Base-by-base conservation (phyloP, 2,113 vertebrate species). In the Phylloscopus whistleri region DNA sequence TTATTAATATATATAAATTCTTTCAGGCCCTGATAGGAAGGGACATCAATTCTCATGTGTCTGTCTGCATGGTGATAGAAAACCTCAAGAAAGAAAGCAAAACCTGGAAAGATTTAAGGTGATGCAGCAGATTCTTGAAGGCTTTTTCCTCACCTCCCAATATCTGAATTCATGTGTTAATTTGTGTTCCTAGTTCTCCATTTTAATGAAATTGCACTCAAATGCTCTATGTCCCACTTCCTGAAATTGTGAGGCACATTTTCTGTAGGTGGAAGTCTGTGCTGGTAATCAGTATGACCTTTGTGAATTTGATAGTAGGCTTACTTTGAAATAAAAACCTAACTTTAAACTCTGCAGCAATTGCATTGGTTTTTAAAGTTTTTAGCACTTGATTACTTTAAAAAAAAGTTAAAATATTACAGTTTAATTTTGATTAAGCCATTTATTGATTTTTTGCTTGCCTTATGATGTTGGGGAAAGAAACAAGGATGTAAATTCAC, bases 71-170 rank as follows among this genome's bases (percentile, higher is more conserved):
- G 99, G 99, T 35, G 99, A 99, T 96, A 97, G 99, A 82, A 99
- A 99, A 92, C 99, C 99, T 87, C 98, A 99, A 22, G 99, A 99
- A 96, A 97, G 99, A 91, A 99, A 99, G 93, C 98, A 98, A 87
- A 99, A 99, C 96, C 96, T 99, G 98, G 99, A 99, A 62, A 98
- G 98, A 79, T 99, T 99, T 96, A 99, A 99, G 99, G 99, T 99
- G 95, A 89, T 49, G 23, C 7, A 63, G 9, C 30, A 75, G 52
- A 58, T 59, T 70, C 2, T 77, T 73, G 22, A 52, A 68, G 7
- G 20, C 27, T 55, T 79, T 92, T 85, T n/a, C 10, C 39, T 96
- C 21, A 13, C 43, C 78, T 91, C 30, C n/a, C 2, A 3, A 0
- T 95, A 33, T 3, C 17, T 58, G 31, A 79, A 83, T 49, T 62